Conservation (phyloP, 1,140 invertebrate species). For the Portunus trituberculatus region DNA sequence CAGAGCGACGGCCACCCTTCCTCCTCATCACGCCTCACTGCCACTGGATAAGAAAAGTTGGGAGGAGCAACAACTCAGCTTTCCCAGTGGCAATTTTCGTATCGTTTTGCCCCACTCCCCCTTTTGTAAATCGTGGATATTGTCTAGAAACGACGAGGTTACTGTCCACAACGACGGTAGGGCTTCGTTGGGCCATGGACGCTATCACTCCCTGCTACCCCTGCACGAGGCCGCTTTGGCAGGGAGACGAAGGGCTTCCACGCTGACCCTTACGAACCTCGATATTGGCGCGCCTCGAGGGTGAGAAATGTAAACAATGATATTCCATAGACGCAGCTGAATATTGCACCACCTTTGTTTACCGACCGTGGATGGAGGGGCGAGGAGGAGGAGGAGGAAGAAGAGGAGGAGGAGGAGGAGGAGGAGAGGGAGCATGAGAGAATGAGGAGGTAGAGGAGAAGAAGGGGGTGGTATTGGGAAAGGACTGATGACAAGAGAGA, state of each 20-base stretch:
- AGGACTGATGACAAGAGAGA: background rate
- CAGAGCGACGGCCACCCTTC: background rate
- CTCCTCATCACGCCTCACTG: constrained; percentile 17
- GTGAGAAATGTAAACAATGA: constrained; percentile 23
- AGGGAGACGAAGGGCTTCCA: background rate
- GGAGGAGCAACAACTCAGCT: background rate
- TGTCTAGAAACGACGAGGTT: constrained; percentile 7
- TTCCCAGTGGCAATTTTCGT: constrained; percentile 12
- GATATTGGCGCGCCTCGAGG: constrained; percentile 6
- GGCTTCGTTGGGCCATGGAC: background rate
- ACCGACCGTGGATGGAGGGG: background rate
- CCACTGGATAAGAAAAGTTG: background rate
- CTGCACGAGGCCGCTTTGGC: background rate
- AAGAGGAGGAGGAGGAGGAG: background rate
- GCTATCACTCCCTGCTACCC: background rate
- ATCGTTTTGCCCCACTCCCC: background rate
- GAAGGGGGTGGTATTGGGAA: background rate
- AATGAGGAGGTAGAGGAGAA: background rate
- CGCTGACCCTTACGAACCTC: constrained; percentile 8
- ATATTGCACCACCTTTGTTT: constrained; percentile 14
- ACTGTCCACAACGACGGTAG: background rate
- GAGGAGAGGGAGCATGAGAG: background rate
- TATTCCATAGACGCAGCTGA: constrained; percentile 21
- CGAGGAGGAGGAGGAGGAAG: too few species aligned
- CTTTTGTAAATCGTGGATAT: constrained; percentile 8